Evolutionary conservation across 1,140 invertebrate genomes (phyloP), one percentile per base, ranked within the genome.

Genomic region (Catajapyx aquilonaris): DNA sequence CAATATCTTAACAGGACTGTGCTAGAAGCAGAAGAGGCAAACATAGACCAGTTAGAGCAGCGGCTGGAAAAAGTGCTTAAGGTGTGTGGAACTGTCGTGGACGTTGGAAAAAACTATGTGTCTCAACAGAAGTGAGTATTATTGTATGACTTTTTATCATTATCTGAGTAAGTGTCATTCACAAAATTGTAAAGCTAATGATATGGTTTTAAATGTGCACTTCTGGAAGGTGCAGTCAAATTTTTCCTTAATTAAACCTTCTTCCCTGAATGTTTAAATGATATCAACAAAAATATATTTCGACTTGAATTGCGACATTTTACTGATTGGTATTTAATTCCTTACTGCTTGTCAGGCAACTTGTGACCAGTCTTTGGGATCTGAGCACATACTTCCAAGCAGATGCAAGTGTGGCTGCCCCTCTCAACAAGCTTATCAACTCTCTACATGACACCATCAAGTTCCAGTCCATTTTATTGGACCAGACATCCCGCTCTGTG

Each of bases 401-500:
- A 48, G 77, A 85, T 53, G 60, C 67, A 4, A 60, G 67, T 37
- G 66, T 78, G 37, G 65, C 72, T 54, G 64, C 67, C 4, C 66
- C 65, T 15, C 53, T 83, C 25, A 78, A 76, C 46, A 72, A 76
- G 51, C 60, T 81, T 41, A 78, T 78, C 37, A 72, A 77, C 50
- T 66, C 70, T 37, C 56, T 85, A 10, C 69, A 81, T 61, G 81
- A 88, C 62, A 81, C 86, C 71, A 78, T 80, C 51, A 90, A 90
- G 52, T 91, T 85, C 53, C 83, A 88, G 46, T 76, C 74, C 5
- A 90, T 81, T 43, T 60, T 93, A 18, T 57, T 91, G 45, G 87
- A 93, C 55, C 86, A 91, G 60, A 81, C 83, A 7, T 81, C 81
- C 28, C 66, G 84, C 49, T 85, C 83, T 38, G 71, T 94, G 35